These are phyloP conservation scores for Phalacrocorax aristotelis DNA, from an alignment of 2,113 vertebrate genomes.

Conservation along the genomic window DNA sequence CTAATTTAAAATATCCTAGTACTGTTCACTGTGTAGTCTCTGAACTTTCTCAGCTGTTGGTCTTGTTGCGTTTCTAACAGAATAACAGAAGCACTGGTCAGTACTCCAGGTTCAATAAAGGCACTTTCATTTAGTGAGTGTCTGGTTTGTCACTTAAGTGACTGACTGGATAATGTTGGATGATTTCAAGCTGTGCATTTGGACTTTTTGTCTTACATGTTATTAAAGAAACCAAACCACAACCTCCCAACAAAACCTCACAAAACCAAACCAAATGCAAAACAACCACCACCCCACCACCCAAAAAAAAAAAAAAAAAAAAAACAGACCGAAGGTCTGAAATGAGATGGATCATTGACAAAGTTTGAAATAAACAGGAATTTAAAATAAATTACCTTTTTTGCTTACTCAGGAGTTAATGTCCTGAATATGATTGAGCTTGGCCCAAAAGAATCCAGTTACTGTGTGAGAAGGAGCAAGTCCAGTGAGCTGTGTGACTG, in stretches of 20 bases:
- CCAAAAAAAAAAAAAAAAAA: no score
- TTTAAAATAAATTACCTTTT: background rate
- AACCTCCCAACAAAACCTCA: no score
- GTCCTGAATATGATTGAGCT: background rate
- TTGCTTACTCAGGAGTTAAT: background rate
- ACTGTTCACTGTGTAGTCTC: background rate
- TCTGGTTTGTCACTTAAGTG: background rate
- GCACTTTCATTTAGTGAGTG: background rate
- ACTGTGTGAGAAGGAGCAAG: rapidly evolving
- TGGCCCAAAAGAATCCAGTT: background rate
- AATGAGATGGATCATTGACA: background rate
- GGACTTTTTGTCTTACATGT: background rate
- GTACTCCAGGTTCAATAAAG: background rate
- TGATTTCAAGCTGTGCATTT: background rate
- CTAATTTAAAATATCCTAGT: background rate
- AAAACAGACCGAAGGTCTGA: background rate
- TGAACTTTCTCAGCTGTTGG: background rate
- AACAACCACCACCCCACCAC: no score
- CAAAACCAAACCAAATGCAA: background rate
- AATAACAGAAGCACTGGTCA: background rate
- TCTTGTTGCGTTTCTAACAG: background rate
- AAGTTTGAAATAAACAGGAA: background rate
- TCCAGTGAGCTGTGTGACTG: background rate
- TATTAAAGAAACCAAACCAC: background rate
- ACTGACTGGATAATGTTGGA: background rate